Percentiles rank a stretch among this genome's conserved stretches.
phyloP scores from a whole-genome alignment of 2,113 vertebrate genomes.

The Hypocryptadius cinnamomeus region DNA sequence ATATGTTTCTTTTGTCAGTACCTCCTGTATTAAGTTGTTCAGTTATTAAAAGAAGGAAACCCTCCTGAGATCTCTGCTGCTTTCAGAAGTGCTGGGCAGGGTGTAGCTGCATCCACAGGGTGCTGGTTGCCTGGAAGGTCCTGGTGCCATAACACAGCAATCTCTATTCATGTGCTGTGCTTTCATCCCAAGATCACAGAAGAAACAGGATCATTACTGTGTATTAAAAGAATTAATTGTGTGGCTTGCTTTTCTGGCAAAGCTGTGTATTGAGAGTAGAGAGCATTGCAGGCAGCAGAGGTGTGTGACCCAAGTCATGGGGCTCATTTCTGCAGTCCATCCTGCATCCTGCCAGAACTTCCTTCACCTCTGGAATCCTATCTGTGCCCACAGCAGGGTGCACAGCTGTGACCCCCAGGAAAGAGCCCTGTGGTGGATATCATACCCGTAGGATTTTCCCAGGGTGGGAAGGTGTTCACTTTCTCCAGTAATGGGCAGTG shows the following conservation, averaged over 20 bases:
- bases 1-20: not conserved
- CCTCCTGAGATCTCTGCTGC: not conserved
- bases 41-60: not conserved
- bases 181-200: not conserved
- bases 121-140: not conserved
- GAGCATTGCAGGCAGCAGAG: not conserved
- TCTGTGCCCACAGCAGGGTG: not conserved
- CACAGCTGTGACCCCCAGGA: not conserved
- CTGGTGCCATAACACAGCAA: not conserved
- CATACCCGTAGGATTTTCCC: not conserved
- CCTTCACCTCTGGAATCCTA: not conserved
- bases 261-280: not conserved
- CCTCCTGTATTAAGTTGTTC: not conserved
- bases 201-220: not conserved
- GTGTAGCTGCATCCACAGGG: not conserved
- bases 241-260: not conserved
- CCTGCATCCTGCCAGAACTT: not conserved
- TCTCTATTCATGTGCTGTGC: not conserved
- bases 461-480: not conserved
- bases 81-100: not conserved
- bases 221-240: not conserved
- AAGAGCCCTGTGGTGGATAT: not conserved
- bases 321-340: not conserved
- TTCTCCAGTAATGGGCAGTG: fast-evolving
- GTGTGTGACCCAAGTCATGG: fast-evolving